Conservation (phyloP, 2,113 vertebrate genomes). For the Halichoerus grypus region DNA sequence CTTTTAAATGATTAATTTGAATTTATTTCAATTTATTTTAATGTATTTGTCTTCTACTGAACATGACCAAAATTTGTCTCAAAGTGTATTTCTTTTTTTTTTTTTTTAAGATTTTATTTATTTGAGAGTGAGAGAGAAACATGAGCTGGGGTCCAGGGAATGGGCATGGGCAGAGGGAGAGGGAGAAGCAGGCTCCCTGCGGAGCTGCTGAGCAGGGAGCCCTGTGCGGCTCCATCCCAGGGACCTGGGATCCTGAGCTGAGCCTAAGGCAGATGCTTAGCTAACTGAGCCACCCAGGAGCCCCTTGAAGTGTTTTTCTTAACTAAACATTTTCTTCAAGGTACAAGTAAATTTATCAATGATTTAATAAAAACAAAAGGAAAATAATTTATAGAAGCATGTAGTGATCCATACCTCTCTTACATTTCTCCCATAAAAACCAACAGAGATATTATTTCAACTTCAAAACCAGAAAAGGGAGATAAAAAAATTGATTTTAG, state of each 20-base stretch:
- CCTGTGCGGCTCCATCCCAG: background rate
- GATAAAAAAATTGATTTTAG: background rate
- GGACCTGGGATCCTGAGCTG: background rate
- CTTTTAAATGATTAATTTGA: background rate
- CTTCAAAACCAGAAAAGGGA: background rate
- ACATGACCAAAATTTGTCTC: background rate
- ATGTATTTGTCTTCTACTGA: background rate
- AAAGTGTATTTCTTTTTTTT: background rate
- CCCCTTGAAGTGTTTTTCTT: background rate
- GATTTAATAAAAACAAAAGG: background rate
- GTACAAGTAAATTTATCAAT: background rate
- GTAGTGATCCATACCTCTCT: background rate
- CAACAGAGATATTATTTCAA: background rate
- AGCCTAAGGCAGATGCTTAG: background rate
- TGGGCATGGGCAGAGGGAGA: background rate
- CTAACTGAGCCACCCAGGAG: background rate
- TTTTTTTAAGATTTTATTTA: background rate
- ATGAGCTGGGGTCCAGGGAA: background rate
- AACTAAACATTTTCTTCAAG: background rate
- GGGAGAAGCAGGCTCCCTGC: background rate
- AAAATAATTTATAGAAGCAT: background rate
- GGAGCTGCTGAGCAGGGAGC: background rate
- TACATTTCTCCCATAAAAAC: slow-evolving; percentile 20
- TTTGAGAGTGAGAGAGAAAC: background rate
- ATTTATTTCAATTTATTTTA: slow-evolving; percentile 9